Evolutionary conservation across 2,113 vertebrate genomes (phyloP), one percentile per base, ranked within the genome.

Genomic region (Puffinus mauretanicus): DNA sequence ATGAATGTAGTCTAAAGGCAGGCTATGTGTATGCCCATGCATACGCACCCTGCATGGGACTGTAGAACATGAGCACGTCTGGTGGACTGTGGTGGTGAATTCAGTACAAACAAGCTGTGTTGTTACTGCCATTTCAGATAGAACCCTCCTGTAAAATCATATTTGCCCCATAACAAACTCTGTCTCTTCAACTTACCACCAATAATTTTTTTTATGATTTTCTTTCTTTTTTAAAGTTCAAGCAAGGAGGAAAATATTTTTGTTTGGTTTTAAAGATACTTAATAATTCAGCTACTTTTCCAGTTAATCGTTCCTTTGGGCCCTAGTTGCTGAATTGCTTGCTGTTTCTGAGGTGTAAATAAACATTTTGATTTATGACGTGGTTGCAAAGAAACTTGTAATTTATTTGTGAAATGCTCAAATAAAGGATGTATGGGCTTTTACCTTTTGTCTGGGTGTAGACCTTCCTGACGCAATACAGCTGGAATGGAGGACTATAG

Each of bases 381-480:
- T 97, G 89, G 96, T 96, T 95, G 94, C 96, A 95, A 96, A 97
- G 91, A 97, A 97, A 97, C 94, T 93, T 98, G 97, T 97, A 97
- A 97, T 96, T 97, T 98, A 93, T 97, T 97, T 98, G 97, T 98
- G 96, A 97, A 96, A 96, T 95, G 95, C 94, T 97, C 90, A 89
- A 96, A 97, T 97, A 98, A 98, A 98, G 79, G 92, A 94, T 97
- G 92, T 93, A 96, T 97, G 97, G 96, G 96, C 96, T 98, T 98
- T 97, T 96, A 92, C 71, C 54, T 80, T 71, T 65, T 94, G 91
- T 95, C 82, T 95, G 86, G 71, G 67, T 3, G 26, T 92, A 77
- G 95, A 90, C 57, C 76, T 93, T 77, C 36, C 92, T 82, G n/a
- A 69, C 6, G 54, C 55, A 72, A 12, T 18, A 52, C 30, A 62